A percentile compares a stretch with the other conserved stretches of the same genome.
These are phyloP conservation scores for Crotalus horridus DNA, from an alignment of 2,113 vertebrate species.

Conservation along the genomic window DNA sequence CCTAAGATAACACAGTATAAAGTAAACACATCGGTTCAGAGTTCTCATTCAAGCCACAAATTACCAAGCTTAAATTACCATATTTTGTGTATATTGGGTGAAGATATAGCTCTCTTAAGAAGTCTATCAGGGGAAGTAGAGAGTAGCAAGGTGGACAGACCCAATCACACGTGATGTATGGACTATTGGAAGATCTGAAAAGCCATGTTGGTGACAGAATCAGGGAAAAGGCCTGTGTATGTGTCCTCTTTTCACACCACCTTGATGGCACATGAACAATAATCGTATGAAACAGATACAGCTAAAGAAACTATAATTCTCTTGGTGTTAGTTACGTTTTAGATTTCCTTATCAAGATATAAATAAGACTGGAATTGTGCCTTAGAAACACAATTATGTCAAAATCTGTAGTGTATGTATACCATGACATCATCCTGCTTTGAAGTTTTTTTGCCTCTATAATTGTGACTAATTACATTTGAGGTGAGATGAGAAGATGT, in stretches of 20 bases:
- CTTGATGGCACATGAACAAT: neutral
- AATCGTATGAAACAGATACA: neutral
- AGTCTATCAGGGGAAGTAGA: neutral
- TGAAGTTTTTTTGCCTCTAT: neutral
- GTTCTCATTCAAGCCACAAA: neutral
- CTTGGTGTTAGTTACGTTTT: neutral
- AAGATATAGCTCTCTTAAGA: neutral
- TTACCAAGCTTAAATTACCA: neutral
- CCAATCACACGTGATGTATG: neutral
- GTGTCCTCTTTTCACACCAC: neutral
- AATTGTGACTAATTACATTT: neutral
- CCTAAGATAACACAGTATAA: neutral
- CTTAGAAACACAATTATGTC: neutral
- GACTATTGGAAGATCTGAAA: neutral
- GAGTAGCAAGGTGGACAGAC: neutral
- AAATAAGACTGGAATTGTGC: neutral
- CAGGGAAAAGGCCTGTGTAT: neutral
- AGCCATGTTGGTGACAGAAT: neutral
- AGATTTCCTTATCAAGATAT: neutral
- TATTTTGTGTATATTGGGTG: neutral
- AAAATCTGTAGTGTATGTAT: neutral
- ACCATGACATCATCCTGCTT: neutral
- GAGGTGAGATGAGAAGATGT: neutral
- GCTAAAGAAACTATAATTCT: neutral
- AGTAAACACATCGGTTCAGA: neutral